These are phyloP conservation scores for Microtus ochrogaster DNA, from an alignment of 2,113 vertebrate species.

Conservation along the genomic window DNA sequence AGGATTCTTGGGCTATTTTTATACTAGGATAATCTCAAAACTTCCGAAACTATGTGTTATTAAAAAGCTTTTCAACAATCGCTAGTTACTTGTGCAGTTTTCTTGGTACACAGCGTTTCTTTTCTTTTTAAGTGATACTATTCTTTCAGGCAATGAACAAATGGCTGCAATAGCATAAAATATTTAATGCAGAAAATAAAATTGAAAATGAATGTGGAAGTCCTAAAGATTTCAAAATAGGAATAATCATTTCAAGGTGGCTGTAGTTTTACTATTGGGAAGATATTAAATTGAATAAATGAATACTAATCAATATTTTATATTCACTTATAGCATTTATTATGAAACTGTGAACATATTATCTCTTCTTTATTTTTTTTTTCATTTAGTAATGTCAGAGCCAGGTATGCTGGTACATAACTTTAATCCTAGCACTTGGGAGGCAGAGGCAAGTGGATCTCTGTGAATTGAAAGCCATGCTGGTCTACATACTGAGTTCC, in stretches of 20 bases:
- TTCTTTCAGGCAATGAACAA: not conserved
- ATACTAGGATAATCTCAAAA: slow-evolving; percentile 43
- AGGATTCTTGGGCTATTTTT: not conserved
- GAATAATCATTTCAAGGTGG: not conserved
- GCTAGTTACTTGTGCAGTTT: slow-evolving; percentile 2
- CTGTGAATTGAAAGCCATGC: not conserved
- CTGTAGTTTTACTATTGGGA: slow-evolving; percentile 32
- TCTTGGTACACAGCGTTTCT: slow-evolving; percentile 26
- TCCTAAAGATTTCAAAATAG: not conserved
- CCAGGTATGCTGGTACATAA: not conserved
- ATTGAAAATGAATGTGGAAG: slow-evolving; percentile 1
- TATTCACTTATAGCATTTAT: slow-evolving; percentile 37
- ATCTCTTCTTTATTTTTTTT: not conserved
- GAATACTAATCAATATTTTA: slow-evolving; percentile 27
- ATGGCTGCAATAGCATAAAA: not conserved
- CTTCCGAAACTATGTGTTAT: not conserved
- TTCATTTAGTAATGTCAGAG: slow-evolving; percentile 32
- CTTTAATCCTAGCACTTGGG: not conserved
- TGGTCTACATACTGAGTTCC: not conserved
- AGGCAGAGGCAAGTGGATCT: not conserved
- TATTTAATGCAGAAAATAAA: slow-evolving; percentile 9
- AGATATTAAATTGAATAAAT: slow-evolving; percentile 22
- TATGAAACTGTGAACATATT: not conserved
- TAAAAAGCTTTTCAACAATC: slow-evolving; percentile 43
- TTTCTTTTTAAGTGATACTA: not conserved